Conservation (phyloP, 2,113 vertebrate species). For the Coregonus clupeaformis region DNA sequence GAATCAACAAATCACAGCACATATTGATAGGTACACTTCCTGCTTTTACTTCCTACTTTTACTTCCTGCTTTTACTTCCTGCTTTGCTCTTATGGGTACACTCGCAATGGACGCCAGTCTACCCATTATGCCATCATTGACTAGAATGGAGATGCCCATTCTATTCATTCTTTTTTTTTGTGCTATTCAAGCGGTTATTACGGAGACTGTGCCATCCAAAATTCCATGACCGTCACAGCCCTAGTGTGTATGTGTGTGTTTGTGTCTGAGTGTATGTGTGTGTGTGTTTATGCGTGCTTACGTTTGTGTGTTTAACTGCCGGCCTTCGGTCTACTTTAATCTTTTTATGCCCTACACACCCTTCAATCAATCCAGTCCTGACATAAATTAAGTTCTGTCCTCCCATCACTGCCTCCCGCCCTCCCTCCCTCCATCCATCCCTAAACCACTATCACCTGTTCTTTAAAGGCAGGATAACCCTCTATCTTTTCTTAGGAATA, state of each 20-base stretch:
- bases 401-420: not conserved
- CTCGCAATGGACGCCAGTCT: no score
- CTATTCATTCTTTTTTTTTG: no score
- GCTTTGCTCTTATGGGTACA: no score
- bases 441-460: not conserved
- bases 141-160: no score
- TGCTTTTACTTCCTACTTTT: no score
- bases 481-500: conserved; percentile 21
- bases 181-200: no score
- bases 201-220: no score
- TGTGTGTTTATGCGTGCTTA: not conserved
- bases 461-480: not conserved
- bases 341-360: conserved; percentile 41
- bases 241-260: conserved; percentile 12
- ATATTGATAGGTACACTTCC: no score
- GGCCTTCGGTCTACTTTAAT: conserved; percentile 60
- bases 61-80: no score
- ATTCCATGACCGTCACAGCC: no score
- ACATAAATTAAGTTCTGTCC: conserved; percentile 2
- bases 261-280: conserved; percentile 1
- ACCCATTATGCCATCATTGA: no score
- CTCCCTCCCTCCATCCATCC: not conserved
- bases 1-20: no score
- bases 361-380: conserved; percentile 44
- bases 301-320: conserved; percentile 21